phyloP scores from a whole-genome alignment of 2,113 vertebrate species.

The Galbula dea region DNA sequence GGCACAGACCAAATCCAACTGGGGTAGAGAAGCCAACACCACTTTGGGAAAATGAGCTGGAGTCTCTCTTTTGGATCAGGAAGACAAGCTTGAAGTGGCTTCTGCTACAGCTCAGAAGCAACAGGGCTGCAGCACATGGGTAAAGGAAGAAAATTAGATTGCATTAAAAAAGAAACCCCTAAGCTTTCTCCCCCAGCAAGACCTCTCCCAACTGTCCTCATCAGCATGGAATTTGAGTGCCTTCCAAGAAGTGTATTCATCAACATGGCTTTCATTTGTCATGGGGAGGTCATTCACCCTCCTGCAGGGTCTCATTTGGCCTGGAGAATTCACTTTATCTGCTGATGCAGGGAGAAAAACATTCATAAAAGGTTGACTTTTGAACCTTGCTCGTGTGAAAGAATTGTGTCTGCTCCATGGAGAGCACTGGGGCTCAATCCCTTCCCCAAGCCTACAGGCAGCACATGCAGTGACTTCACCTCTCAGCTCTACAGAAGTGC shows the following conservation, averaged over 20 bases:
- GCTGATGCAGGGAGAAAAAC: neutral
- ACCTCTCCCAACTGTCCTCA: constrained; percentile 5
- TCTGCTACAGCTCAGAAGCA: neutral
- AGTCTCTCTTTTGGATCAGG: accelerated
- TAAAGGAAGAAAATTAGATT: accelerated
- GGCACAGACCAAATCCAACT: accelerated
- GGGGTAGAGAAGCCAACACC: neutral
- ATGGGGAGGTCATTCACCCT: neutral
- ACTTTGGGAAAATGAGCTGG: accelerated
- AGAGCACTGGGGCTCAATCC: neutral
- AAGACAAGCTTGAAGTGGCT: neutral
- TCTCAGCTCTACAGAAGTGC: neutral
- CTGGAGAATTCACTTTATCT: neutral
- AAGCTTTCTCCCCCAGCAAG: neutral
- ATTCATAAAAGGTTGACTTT: constrained; percentile 12
- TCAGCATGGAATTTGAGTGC: neutral
- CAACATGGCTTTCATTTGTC: constrained; percentile 12
- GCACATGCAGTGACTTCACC: neutral
- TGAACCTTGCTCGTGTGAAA: neutral
- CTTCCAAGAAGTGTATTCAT: constrained; percentile 31
- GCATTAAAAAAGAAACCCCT: neutral
- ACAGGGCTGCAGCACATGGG: neutral
- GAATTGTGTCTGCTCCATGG: neutral
- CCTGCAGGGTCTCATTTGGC: neutral
- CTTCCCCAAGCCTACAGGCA: neutral